phyloP scores from a whole-genome alignment of 2,113 vertebrate species.

The Phycodurus eques region DNA sequence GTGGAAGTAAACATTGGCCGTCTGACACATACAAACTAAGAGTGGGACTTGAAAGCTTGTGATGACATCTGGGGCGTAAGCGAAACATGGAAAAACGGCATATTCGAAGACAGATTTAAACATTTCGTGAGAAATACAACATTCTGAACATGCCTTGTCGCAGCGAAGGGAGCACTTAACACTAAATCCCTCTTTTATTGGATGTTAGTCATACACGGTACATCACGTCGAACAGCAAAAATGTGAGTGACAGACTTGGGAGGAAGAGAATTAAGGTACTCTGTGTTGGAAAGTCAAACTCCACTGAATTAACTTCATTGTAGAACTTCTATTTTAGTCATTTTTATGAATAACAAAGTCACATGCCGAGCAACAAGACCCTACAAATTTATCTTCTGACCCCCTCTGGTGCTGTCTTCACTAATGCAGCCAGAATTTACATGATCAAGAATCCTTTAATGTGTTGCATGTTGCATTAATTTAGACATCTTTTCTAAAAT shows the following conservation, averaged over 20 bases:
- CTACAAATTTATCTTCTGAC: no score
- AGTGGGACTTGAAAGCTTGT: background rate
- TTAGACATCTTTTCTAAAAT: no score
- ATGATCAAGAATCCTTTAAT: no score
- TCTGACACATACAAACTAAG: conserved; percentile 13
- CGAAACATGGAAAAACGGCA: background rate
- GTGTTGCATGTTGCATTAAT: no score
- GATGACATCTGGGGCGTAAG: conserved; percentile 5
- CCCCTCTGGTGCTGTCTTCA: no score
- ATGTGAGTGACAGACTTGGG: conserved; percentile 1
- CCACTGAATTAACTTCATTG: background rate
- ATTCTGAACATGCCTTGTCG: background rate
- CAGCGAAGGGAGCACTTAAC: conserved; percentile 4
- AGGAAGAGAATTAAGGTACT: background rate
- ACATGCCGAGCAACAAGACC: no score
- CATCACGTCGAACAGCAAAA: conserved; percentile 11
- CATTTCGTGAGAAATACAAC: background rate
- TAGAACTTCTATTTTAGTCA: no score
- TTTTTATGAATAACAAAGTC: no score
- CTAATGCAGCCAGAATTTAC: no score
- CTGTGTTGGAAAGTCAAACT: conserved; percentile 9
- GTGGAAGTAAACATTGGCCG: conserved; percentile 30
- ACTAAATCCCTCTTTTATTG: conserved; percentile 4
- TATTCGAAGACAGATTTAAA: background rate
- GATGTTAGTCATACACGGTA: background rate